Conservation (phyloP, 2,113 vertebrate species). For the Brachyistius frenatus region DNA sequence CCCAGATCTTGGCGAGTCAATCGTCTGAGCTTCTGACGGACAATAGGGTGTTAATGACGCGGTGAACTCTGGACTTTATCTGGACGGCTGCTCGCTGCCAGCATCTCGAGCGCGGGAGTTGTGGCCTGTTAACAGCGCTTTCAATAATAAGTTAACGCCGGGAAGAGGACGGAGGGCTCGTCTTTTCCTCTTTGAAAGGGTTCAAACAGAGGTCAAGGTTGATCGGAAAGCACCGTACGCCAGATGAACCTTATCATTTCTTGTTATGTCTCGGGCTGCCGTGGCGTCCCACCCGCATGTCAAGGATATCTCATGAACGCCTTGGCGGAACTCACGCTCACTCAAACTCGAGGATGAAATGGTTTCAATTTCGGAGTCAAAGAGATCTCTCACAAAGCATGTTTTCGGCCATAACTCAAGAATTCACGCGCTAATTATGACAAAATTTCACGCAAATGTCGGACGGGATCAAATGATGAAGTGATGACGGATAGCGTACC, state of each 20-base stretch:
- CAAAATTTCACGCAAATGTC: too few species aligned
- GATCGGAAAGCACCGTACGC: neutral
- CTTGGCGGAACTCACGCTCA: too few species aligned
- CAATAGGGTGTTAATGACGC: conserved; percentile 30
- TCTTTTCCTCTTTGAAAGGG: conserved; percentile 16
- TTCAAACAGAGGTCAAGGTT: conserved; percentile 25
- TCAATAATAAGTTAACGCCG: conserved; percentile 37
- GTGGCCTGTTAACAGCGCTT: conserved; percentile 13
- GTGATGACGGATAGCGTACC: too few species aligned
- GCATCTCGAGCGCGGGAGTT: conserved; percentile 26
- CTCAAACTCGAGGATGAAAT: too few species aligned
- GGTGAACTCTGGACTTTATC: conserved; percentile 47
- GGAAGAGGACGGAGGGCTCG: conserved; percentile 11
- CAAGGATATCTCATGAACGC: too few species aligned
- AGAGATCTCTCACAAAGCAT: too few species aligned
- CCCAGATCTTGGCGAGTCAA: conserved; percentile 8
- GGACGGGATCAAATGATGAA: too few species aligned
- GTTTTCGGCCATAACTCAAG: too few species aligned
- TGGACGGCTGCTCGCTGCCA: conserved; percentile 21
- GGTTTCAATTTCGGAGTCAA: too few species aligned
- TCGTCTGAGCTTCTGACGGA: conserved; percentile 22
- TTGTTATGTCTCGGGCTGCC: too few species aligned
- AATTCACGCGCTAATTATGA: too few species aligned
- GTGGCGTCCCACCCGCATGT: too few species aligned
- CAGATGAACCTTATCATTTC: neutral